Evolutionary conservation across 30 jellyfish, hydroid and myxozoan genomes (phyloP).

Genomic region (Aurelia sp.): DNA sequence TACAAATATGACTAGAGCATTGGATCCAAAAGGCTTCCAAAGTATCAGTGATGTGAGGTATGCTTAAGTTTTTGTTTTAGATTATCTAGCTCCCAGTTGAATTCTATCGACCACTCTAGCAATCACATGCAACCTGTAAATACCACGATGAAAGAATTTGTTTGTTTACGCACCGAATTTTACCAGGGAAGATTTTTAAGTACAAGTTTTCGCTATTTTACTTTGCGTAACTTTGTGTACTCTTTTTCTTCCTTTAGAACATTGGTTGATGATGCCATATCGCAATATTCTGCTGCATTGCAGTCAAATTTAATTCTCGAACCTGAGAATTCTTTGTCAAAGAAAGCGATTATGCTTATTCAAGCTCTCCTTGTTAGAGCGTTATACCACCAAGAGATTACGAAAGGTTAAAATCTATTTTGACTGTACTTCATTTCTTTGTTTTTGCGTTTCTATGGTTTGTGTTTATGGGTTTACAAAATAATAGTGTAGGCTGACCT

Average conservation of each 20-base stretch:
- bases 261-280: constrained; percentile 4
- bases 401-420: constrained; percentile 28
- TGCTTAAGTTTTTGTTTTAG: not conserved
- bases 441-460: too few species aligned
- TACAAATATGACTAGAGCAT: constrained; percentile 27
- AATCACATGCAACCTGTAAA: too few species aligned
- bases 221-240: too few species aligned
- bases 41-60: constrained; percentile 52
- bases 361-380: constrained; percentile 57
- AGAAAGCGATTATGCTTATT: constrained; percentile 20
- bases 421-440: too few species aligned
- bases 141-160: too few species aligned
- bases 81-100: too few species aligned
- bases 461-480: too few species aligned
- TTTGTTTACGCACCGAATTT: too few species aligned
- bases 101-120: too few species aligned
- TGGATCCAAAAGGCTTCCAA: constrained; percentile 28
- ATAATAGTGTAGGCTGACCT: too few species aligned
- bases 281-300: constrained; percentile 35
- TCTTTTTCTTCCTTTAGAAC: not conserved
- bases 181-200: too few species aligned
- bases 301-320: constrained; percentile 11
- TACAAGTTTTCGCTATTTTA: too few species aligned
- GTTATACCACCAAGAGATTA: constrained; percentile 47
- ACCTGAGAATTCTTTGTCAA: constrained; percentile 9